Evolutionary conservation across 1,140 invertebrate species (phyloP), one percentile per base, ranked within the genome.

Genomic region (Aphis gossypii): DNA sequence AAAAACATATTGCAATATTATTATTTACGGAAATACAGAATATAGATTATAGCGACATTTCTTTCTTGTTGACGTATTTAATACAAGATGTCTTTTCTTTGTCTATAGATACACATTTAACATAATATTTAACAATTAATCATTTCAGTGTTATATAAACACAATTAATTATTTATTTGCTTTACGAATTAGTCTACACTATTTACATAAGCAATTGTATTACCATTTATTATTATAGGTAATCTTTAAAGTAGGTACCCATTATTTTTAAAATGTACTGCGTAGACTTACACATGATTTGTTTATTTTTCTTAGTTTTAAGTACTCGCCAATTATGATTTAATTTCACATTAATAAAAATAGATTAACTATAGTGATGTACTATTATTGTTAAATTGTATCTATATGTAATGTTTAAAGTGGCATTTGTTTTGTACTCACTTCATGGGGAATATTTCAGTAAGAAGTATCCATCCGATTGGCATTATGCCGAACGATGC

Each of bases 371-470:
- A 21, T 84, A 25, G 4, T 20, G 14, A 48, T 87, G 25, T 86
- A 14, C 83, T 44, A 48, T 25, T 86, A 86, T 46, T 44, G 83
- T 41, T 9, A 38, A 76, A n/a, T 30, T 35, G 30, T 30, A 76
- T n/a, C 25, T 76, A n/a, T n/a, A 9, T n/a, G 30, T 68, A 30
- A 41, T 14, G 35, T 48, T 82, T 38, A 18, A 14, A 76, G 60
- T 76, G 30, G 30, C 14, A n/a, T n/a, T 76, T 76, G 60, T 21
- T 20, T 56, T 86, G 6, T 54, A 94, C 93, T 86, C 51, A 95
- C 95, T 94, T 94, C 25, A 94, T 87, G 1, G 95, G 95, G 68
- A 95, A 95, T 60, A 95, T 94, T 94, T 95, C 95, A 2, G 94
- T 93, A 38, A 95, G 83, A 30, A 95, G 94, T 83, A 94, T 93